Conservation (phyloP, 2,888 invertebrate genomes). For the Neuroscelio doddi region DNA sequence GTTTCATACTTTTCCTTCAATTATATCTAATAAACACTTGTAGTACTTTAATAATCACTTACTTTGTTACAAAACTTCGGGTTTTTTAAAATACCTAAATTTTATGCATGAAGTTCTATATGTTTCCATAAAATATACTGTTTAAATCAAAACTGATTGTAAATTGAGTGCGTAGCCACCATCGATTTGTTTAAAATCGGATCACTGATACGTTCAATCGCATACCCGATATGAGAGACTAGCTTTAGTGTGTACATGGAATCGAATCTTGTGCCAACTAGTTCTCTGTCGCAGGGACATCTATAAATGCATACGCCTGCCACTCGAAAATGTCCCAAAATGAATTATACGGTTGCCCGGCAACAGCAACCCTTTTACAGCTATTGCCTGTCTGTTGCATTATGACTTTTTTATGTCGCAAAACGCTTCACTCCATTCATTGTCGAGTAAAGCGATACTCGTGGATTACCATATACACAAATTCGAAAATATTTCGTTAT, state of each 20-base stretch:
- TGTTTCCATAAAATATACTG: slow-evolving; percentile 10
- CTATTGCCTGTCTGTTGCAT: slow-evolving; percentile 13
- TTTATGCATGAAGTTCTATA: no score
- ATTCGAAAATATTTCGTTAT: slow-evolving; percentile 34
- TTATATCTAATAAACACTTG: no score
- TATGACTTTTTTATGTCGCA: slow-evolving; percentile 43
- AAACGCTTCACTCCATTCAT: slow-evolving; percentile 13
- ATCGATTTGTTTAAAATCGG: slow-evolving; percentile 71
- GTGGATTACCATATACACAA: slow-evolving; percentile 17
- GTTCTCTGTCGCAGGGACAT: slow-evolving; percentile 19
- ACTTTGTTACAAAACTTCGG: no score
- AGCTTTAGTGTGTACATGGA: slow-evolving; percentile 18
- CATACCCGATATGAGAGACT: slow-evolving; percentile 42
- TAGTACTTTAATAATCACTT: no score
- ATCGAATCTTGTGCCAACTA: slow-evolving; percentile 24
- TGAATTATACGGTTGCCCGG: slow-evolving; percentile 42
- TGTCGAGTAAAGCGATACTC: slow-evolving; percentile 11
- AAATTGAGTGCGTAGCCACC: slow-evolving; percentile 70
- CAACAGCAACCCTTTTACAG: slow-evolving; percentile 33
- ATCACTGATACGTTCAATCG: slow-evolving; percentile 62
- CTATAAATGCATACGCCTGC: slow-evolving; percentile 10
- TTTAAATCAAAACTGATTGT: slow-evolving; percentile 64
- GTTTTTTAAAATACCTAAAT: no score
- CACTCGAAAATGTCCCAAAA: slow-evolving; percentile 44
- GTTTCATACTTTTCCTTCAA: no score